Evolutionary conservation across 2,113 vertebrate species (phyloP).

Genomic region (Rhegmatorhina hoffmannsi): DNA sequence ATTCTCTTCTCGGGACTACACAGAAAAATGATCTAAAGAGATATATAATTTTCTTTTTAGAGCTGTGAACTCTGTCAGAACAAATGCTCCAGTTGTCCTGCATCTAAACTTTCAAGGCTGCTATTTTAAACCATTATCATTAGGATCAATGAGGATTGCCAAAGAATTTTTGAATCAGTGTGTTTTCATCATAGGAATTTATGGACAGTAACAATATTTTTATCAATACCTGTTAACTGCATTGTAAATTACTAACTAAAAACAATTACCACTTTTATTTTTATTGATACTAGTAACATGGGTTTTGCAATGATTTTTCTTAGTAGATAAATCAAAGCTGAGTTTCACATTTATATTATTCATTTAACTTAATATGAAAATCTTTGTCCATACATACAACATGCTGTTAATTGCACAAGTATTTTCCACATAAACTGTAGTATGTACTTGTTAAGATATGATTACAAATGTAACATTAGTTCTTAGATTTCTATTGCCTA

Average conservation of each 20-base stretch:
- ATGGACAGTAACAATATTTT: not conserved
- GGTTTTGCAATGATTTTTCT: not conserved
- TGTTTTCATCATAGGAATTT: not conserved
- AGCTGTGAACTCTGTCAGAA: not conserved
- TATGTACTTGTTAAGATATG: not conserved
- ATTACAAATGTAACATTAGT: not conserved
- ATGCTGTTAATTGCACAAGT: not conserved
- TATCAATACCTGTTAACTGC: not conserved
- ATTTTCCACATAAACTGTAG: not conserved
- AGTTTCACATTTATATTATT: not conserved
- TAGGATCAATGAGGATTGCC: not conserved
- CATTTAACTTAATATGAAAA: not conserved
- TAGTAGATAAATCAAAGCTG: not conserved
- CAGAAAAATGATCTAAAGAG: not conserved
- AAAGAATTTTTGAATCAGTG: not conserved
- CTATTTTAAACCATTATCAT: not conserved
- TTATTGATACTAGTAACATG: not conserved
- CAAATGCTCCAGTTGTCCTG: not conserved
- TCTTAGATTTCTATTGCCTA: not conserved
- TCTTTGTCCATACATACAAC: not conserved
- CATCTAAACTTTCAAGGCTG: not conserved
- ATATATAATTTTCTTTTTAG: not conserved
- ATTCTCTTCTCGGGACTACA: not conserved
- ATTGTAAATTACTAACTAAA: not conserved
- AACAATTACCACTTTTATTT: not conserved